These are phyloP conservation scores for Psilopogon haemacephalus DNA, from an alignment of 2,113 vertebrate species.

Conservation along the genomic window DNA sequence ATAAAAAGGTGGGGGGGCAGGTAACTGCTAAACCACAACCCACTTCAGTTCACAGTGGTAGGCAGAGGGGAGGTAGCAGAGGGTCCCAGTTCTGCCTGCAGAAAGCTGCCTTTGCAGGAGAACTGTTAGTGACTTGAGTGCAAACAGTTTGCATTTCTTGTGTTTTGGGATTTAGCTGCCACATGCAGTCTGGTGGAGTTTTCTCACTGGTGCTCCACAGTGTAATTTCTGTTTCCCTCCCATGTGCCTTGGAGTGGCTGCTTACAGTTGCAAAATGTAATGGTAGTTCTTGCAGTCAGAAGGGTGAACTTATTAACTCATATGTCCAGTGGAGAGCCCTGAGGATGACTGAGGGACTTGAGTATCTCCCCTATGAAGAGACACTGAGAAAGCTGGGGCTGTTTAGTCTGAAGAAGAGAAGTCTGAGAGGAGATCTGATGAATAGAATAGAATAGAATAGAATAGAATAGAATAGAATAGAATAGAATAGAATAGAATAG, in stretches of 20 bases:
- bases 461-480: no score
- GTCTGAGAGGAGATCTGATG: no score
- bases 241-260: not conserved
- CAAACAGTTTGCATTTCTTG: not conserved
- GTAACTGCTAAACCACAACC: no score
- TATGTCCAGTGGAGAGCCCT: no score
- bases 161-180: conserved; percentile 17
- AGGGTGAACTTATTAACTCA: not conserved
- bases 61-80: not conserved
- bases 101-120: not conserved
- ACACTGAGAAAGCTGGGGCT: no score
- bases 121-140: not conserved
- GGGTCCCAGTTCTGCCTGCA: not conserved
- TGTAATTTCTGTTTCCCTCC: not conserved
- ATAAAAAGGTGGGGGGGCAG: no score
- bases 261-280: not conserved
- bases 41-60: not conserved
- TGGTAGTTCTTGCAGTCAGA: not conserved
- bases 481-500: no score
- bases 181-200: not conserved
- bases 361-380: no score
- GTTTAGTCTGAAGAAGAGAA: no score
- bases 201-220: not conserved
- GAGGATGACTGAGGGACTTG: no score
- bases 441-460: no score